A percentile compares a stretch with the other conserved stretches of the same genome.
These are phyloP conservation scores for Mesorhabditis spiculigera DNA, from an alignment of 2,888 invertebrate species.

Conservation along the genomic window DNA sequence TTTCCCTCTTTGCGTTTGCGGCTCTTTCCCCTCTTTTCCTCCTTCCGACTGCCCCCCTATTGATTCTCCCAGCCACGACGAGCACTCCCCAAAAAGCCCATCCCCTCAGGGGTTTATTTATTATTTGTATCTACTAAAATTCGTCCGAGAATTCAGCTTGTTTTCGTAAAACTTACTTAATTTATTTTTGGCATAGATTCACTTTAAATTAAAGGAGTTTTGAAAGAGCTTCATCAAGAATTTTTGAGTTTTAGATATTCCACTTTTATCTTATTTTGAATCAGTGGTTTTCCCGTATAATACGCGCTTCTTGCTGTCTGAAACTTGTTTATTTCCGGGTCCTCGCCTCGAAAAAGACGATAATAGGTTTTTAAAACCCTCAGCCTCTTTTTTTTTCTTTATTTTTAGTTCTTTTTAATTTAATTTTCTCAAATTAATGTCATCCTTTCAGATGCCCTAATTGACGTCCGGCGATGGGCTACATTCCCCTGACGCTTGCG, in stretches of 20 bases:
- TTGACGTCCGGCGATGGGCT: not conserved
- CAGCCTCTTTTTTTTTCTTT: not conserved
- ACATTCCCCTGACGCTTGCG: not conserved
- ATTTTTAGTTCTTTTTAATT: not conserved
- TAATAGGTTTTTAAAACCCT: not conserved
- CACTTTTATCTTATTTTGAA: too few relatives aligned
- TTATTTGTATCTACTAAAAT: too few relatives aligned
- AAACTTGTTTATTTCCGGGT: too few relatives aligned
- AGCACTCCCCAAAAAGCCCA: not conserved
- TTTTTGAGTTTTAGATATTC: too few relatives aligned
- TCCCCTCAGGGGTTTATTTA: too few relatives aligned
- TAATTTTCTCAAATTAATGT: not conserved
- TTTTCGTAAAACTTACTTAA: too few relatives aligned
- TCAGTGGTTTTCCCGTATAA: too few relatives aligned
- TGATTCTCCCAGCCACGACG: not conserved
- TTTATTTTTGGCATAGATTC: too few relatives aligned
- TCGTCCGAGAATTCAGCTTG: too few relatives aligned
- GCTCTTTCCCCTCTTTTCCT: constrained; percentile 3
- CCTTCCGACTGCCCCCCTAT: not conserved
- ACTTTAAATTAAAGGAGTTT: too few relatives aligned
- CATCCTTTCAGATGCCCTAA: not conserved
- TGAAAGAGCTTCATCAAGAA: too few relatives aligned
- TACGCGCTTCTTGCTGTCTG: too few relatives aligned
- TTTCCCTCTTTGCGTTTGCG: not conserved
- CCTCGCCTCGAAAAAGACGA: not conserved